Conservation (phyloP, 2,113 vertebrate genomes). For the Psittacus erithacus region DNA sequence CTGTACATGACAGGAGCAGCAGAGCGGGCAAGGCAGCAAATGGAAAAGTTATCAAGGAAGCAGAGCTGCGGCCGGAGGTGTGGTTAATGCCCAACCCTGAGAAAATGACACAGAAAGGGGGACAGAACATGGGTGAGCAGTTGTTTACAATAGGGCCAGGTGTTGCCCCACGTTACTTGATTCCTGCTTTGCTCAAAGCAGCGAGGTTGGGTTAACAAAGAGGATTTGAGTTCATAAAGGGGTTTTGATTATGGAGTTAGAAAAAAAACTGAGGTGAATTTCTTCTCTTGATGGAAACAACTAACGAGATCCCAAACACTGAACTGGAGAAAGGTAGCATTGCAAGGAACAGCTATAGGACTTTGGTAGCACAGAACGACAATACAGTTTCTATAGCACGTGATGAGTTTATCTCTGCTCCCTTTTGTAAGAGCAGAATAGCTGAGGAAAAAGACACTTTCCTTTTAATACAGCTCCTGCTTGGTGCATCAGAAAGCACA, state of each 20-base stretch:
- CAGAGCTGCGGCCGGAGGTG: neutral
- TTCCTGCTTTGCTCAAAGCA: neutral
- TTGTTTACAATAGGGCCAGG: neutral
- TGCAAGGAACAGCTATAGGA: neutral
- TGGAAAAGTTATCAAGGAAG: neutral
- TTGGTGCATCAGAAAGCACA: neutral
- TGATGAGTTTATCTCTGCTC: neutral
- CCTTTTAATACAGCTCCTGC: neutral
- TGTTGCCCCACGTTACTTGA: neutral
- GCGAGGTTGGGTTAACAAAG: neutral
- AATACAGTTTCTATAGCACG: accelerated
- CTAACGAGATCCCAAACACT: neutral
- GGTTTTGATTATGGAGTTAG: neutral
- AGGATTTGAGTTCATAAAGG: neutral
- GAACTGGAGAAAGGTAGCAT: neutral
- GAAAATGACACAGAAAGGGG: neutral
- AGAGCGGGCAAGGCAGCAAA: neutral
- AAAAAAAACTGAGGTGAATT: neutral
- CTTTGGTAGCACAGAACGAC: neutral
- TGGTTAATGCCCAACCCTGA: neutral
- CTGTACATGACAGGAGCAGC: neutral
- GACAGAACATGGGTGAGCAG: neutral
- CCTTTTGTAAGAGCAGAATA: neutral
- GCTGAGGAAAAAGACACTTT: neutral
- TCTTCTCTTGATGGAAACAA: neutral